Evolutionary conservation across 2,797 vertebrate species (phyloP).

Genomic region (Euphonia xanthogaster): DNA sequence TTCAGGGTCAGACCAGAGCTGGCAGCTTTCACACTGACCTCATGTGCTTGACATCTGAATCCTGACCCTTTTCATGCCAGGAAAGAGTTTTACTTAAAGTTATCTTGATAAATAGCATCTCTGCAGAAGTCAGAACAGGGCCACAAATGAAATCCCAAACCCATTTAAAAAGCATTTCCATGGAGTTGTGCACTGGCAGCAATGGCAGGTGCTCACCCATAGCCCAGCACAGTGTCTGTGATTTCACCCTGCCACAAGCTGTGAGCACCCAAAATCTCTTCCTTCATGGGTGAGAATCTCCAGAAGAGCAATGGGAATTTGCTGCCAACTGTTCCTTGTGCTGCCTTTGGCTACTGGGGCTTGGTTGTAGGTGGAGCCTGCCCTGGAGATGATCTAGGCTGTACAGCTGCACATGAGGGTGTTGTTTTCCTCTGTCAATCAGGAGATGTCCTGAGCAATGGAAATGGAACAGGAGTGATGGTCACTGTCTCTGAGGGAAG

Average conservation of each 20-base stretch:
- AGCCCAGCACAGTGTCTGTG: accelerated
- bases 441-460: background rate
- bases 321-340: background rate
- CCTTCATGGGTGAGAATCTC: background rate
- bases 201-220: background rate
- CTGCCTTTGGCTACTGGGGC: background rate
- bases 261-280: background rate
- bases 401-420: background rate
- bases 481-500: background rate
- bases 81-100: background rate
- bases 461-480: background rate
- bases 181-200: background rate
- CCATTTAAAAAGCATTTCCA: background rate
- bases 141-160: background rate
- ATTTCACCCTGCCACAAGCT: background rate
- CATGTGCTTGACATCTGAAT: background rate
- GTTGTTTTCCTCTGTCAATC: background rate
- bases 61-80: background rate
- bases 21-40: background rate
- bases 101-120: background rate
- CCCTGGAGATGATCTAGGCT: background rate
- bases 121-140: background rate
- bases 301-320: background rate
- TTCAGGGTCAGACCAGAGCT: background rate
- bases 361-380: background rate